Conservation (phyloP, 2,113 vertebrate genomes). For the Seriola quinqueradiata region DNA sequence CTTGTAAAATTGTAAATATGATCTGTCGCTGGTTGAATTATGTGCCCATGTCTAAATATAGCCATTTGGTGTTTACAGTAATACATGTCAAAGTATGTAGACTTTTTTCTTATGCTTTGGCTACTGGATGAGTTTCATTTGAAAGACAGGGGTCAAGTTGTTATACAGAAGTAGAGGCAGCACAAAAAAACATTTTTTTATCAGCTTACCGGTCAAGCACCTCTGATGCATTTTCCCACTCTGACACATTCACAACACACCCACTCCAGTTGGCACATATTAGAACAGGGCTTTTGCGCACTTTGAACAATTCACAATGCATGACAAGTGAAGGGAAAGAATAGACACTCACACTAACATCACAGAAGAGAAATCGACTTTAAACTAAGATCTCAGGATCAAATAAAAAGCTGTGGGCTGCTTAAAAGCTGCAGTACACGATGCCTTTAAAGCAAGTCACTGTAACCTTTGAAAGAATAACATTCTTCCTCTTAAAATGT, state of each 20-base stretch:
- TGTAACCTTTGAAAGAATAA: not conserved
- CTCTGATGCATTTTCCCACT: slow-evolving; percentile 54
- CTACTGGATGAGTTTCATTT: slow-evolving; percentile 23
- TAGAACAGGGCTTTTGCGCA: slow-evolving; percentile 25
- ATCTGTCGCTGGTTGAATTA: slow-evolving; percentile 58
- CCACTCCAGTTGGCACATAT: slow-evolving; percentile 38
- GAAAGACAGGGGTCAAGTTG: slow-evolving; percentile 26
- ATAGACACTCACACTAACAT: not conserved
- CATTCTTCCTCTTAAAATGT: not conserved
- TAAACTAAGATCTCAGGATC: not conserved
- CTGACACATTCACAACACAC: slow-evolving; percentile 48
- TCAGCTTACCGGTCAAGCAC: slow-evolving; percentile 44
- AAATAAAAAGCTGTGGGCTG: not conserved
- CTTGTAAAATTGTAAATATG: slow-evolving; percentile 84
- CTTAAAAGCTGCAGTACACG: not conserved
- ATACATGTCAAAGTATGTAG: not conserved
- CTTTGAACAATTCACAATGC: slow-evolving; percentile 42
- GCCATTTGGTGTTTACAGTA: slow-evolving; percentile 54
- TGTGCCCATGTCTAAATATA: slow-evolving; percentile 64
- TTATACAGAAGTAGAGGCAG: slow-evolving; percentile 17
- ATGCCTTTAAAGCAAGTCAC: too few species aligned
- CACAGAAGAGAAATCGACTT: not conserved
- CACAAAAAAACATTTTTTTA: slow-evolving; percentile 20
- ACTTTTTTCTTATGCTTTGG: slow-evolving; percentile 35
- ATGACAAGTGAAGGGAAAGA: slow-evolving; percentile 9